A percentile compares a stretch with the other conserved stretches of the same genome.
These are phyloP conservation scores for Tympanuchus pallidicinctus DNA, from an alignment of 2,113 vertebrate genomes.

Conservation along the genomic window DNA sequence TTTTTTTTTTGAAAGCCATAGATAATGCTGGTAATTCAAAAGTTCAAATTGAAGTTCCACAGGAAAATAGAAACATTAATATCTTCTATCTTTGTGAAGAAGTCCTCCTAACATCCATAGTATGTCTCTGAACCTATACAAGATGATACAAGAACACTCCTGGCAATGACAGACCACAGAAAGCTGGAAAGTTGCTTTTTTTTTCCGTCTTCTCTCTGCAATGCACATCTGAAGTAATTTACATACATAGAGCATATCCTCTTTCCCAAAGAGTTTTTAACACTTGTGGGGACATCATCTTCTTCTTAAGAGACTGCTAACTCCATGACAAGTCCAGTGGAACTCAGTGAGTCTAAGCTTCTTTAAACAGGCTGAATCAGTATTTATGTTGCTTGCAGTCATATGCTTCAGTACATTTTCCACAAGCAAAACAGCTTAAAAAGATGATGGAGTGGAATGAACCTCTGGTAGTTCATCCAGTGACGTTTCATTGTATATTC, in stretches of 20 bases:
- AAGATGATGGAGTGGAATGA: not conserved
- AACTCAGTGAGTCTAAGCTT: not conserved
- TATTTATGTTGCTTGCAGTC: not conserved
- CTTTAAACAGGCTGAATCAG: not conserved
- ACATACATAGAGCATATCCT: not conserved
- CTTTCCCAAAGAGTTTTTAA: not conserved
- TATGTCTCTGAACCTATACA: not conserved
- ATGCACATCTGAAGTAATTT: not conserved
- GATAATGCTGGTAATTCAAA: not conserved
- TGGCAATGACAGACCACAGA: not conserved
- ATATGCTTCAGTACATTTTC: not conserved
- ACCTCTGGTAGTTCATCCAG: not conserved
- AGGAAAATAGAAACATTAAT: not conserved
- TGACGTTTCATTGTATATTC: not conserved
- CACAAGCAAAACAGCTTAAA: not conserved
- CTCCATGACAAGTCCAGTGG: not conserved
- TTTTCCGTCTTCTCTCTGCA: not conserved
- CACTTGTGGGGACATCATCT: not conserved
- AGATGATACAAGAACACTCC: not conserved
- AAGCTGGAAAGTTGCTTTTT: not conserved
- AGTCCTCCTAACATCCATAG: not conserved
- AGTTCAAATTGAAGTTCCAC: not conserved
- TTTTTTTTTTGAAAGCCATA: not conserved
- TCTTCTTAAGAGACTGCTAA: not conserved
- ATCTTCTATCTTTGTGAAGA: not conserved